Conservation (phyloP, 2,888 invertebrate genomes). For the Drosophila melanosoma region DNA sequence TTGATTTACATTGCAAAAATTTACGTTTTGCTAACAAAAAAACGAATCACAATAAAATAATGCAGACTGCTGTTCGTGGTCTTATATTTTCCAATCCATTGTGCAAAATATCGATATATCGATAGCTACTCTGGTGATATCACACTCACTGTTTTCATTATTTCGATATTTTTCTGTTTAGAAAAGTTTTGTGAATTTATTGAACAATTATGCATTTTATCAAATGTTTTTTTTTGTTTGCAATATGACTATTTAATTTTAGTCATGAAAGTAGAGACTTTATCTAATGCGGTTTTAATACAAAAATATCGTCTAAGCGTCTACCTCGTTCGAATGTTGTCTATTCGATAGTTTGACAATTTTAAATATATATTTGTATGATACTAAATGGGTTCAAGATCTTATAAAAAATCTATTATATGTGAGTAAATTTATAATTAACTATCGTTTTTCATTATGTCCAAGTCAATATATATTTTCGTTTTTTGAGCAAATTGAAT, state of each 20-base stretch:
- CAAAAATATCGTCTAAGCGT: neutral
- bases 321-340: neutral
- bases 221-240: neutral
- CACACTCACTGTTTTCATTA: slow-evolving; percentile 19
- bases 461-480: slow-evolving; percentile 50
- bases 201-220: neutral
- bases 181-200: neutral
- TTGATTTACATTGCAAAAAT: slow-evolving; percentile 56
- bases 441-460: slow-evolving; percentile 2
- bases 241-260: neutral
- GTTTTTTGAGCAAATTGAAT: slow-evolving; percentile 62
- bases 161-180: slow-evolving; percentile 1
- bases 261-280: neutral
- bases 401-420: neutral
- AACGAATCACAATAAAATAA: slow-evolving; percentile 43
- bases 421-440: neutral
- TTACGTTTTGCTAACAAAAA: slow-evolving; percentile 8
- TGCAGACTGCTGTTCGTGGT: slow-evolving; percentile 35
- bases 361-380: neutral
- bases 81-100: slow-evolving; percentile 43
- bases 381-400: neutral
- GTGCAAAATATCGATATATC: slow-evolving; percentile 34
- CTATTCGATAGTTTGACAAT: neutral
- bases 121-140: slow-evolving; percentile 18
- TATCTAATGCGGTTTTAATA: neutral